A percentile compares a stretch with the other conserved stretches of the same genome.
These are phyloP conservation scores for Fundulus diaphanus DNA, from an alignment of 2,797 vertebrate species.

Conservation along the genomic window DNA sequence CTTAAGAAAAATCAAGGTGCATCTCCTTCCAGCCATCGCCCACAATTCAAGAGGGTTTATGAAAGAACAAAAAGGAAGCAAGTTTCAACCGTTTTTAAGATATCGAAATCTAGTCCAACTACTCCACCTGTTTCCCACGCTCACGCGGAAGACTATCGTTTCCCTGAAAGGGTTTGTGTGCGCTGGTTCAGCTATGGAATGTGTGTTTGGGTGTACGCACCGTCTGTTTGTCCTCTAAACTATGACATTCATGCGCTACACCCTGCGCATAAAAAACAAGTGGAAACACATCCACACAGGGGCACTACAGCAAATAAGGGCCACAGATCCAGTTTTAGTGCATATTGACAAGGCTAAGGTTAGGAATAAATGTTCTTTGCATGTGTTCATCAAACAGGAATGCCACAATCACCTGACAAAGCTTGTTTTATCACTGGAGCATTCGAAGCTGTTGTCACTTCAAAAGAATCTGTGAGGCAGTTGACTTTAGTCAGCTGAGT, in stretches of 20 bases:
- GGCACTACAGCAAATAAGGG: slow-evolving; percentile 11
- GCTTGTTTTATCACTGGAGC: neutral
- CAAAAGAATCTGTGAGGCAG: slow-evolving; percentile 1
- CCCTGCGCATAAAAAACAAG: slow-evolving; percentile 53
- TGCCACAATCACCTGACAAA: neutral
- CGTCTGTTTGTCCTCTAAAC: slow-evolving; percentile 40
- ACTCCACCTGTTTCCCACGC: slow-evolving; percentile 61
- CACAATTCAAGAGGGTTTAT: slow-evolving; percentile 12
- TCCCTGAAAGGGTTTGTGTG: slow-evolving; percentile 6
- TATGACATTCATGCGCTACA: slow-evolving; percentile 47
- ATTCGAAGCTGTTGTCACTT: neutral
- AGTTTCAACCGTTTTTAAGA: slow-evolving; percentile 16
- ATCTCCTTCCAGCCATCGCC: slow-evolving; percentile 9
- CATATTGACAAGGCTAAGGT: neutral
- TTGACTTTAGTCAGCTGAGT: slow-evolving; percentile 28
- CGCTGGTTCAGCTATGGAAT: slow-evolving; percentile 29
- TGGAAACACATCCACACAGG: slow-evolving; percentile 39
- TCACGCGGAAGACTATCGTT: neutral
- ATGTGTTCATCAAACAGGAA: neutral
- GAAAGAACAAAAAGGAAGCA: slow-evolving; percentile 20
- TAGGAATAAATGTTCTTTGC: neutral
- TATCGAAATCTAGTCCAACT: slow-evolving; percentile 18
- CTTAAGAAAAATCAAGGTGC: slow-evolving; percentile 12
- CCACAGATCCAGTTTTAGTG: neutral
- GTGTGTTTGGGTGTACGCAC: slow-evolving; percentile 40